phyloP scores from a whole-genome alignment of 1,140 invertebrate genomes.

The Idris sp. region DNA sequence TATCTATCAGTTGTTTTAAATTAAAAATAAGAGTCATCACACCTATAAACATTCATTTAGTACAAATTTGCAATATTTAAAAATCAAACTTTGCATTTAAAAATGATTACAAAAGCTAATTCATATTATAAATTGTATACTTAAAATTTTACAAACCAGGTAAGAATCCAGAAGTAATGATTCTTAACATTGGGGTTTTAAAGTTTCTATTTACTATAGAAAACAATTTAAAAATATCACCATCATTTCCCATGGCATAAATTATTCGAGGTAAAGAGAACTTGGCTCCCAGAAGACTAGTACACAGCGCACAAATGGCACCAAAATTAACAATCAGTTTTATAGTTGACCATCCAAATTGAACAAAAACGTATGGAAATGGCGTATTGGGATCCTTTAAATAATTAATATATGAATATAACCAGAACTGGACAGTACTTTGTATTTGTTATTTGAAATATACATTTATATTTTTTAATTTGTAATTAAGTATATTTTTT shows the following conservation, averaged over 20 bases:
- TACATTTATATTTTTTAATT: too few species aligned
- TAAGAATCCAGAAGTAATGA: slow-evolving; percentile 86
- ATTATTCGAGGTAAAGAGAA: slow-evolving; percentile 92
- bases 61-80: too few species aligned
- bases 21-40: slow-evolving; percentile 92
- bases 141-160: slow-evolving; percentile 79
- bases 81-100: too few species aligned
- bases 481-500: too few species aligned
- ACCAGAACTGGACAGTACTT: too few species aligned
- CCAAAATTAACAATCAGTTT: slow-evolving; percentile 92
- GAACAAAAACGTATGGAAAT: slow-evolving; percentile 88
- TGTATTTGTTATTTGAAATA: too few species aligned
- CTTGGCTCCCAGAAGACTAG: slow-evolving; percentile 91
- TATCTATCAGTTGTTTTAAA: slow-evolving; percentile 91
- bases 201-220: slow-evolving; percentile 84
- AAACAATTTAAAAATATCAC: slow-evolving; percentile 88
- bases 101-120: too few species aligned
- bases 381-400: too few species aligned
- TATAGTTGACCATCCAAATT: slow-evolving; percentile 86
- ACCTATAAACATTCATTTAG: too few species aligned
- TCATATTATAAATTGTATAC: too few species aligned
- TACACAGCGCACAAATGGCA: slow-evolving; percentile 87
- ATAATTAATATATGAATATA: too few species aligned
- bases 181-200: slow-evolving; percentile 90
- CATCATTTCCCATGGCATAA: slow-evolving; percentile 94